Percentiles rank a stretch among this genome's conserved stretches.
Conservation (phyloP, 2,797 vertebrate species). For the Channa striata region DNA sequence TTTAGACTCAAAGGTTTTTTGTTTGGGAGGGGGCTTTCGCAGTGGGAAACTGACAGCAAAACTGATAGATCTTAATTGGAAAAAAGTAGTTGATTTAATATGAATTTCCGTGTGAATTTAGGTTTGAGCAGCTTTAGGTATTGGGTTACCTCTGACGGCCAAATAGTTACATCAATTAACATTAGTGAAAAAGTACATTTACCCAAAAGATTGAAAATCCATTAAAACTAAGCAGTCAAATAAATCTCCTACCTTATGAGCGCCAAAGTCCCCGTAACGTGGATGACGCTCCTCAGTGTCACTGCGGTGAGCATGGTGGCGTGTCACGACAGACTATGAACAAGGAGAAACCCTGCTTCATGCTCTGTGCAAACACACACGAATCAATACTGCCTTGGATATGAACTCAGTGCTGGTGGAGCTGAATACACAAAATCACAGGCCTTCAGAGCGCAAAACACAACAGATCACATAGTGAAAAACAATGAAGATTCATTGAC, state of each 20-base stretch:
- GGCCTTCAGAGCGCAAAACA: not conserved
- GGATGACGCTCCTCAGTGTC: constrained; percentile 36
- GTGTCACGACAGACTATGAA: constrained; percentile 41
- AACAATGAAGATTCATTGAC: not conserved
- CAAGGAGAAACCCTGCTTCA: constrained; percentile 24
- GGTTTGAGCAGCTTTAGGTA: not conserved
- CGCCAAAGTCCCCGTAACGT: constrained; percentile 40
- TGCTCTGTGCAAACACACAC: constrained; percentile 63
- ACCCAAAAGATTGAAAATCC: not conserved
- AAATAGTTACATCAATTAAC: not conserved
- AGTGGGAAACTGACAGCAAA: not conserved
- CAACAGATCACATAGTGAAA: not conserved
- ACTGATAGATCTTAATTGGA: not conserved
- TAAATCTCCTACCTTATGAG: constrained; percentile 68
- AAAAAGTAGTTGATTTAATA: not conserved
- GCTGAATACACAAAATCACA: constrained; percentile 25
- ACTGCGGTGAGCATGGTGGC: constrained; percentile 59
- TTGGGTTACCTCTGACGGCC: not conserved
- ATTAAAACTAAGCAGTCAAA: not conserved
- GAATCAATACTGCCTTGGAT: constrained; percentile 67
- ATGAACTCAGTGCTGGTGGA: constrained; percentile 53
- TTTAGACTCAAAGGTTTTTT: not conserved
- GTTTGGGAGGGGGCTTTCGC: not conserved
- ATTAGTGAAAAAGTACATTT: not conserved
- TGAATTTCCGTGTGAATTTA: not conserved